Base-by-base conservation (phyloP, 1,140 invertebrate species). In the Lordiphosa mommai region DNA sequence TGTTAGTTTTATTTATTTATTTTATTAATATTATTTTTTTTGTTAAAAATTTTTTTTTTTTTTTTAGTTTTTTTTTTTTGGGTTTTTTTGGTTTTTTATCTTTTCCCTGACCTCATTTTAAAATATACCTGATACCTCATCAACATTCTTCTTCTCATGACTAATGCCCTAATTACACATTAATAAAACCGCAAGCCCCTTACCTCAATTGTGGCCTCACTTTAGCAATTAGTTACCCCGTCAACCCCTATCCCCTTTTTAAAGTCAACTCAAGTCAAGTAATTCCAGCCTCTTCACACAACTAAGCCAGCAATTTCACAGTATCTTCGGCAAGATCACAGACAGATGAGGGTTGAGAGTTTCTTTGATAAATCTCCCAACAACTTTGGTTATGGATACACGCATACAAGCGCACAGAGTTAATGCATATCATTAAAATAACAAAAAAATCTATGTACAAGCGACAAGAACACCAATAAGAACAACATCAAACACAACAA, bases 381-480 rank as follows among this genome's bases (percentile, higher is more conserved):
- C 20, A 23, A 23, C 20, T 23, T 23, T 23, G 20, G 20, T 8
- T 23, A 50, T 16, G n/a, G n/a, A n/a, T n/a, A n/a, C n/a, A n/a
- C n/a, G n/a, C n/a, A n/a, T n/a, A n/a, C n/a, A 61, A 37, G 9
- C 41, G 30, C 12, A n/a, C 57, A 13, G 40, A 16, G 57, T 29
- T 12, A 61, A 46, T 49, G 57, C 67, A 82, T 74, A 80, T 60
- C 23, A 82, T 80, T 82, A 74, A 44, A 74, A 80, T 82, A 80
- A 82, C 71, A 80, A 69, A 67, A 66, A 71, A 76, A 41, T 61
- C 57, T 67, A 61, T 53, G 51, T 23, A 33, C 17, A 14, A 33
- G 29, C 48, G 44, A 27, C 23, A 27, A 27, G 23, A 49, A 32
- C 47, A 58, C 57, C 64, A 64, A 55, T 51, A 68, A 61, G 51